Base-by-base conservation (phyloP, 2,888 invertebrate genomes). In the Drosophila tripunctata region DNA sequence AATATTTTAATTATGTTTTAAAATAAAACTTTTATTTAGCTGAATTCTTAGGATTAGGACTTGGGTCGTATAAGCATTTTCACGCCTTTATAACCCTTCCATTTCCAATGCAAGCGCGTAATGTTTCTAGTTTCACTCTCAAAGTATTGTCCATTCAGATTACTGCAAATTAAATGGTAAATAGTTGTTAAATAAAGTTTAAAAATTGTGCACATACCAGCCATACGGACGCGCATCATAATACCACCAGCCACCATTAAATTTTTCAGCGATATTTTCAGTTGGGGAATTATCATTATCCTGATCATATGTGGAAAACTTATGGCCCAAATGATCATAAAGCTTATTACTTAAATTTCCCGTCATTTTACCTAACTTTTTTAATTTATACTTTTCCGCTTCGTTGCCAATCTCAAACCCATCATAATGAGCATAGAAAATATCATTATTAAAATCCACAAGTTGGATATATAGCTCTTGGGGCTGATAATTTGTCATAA, bases 401-500 rank as follows among this genome's bases (percentile, higher is more conserved):
- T 55, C 50, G 6, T 15, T 33, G 0, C 35, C 48, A 36, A 62
- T 38, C 7, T 8, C 7, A 19, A 62, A 55, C n/a, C 48, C 14
- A 31, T 36, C 17, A 7, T 55, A 62, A 12, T 19, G 24, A 3
- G 47, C 47, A 10, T 30, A 38, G 7, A 8, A 15, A 3, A 17
- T 36, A 1, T 5, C 4, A 10, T 48, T 43, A 0, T 44, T 12
- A 7, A 48, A 43, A 4, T 21, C 12, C 2, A 19, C 30, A 15
- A 62, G 3, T 7, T 48, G 47, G 12, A 62, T 50, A 30, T 48
- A 48, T 2, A 55, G 36, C 14, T 62, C 55, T 7, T 62, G 36
- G 2, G 14, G 55, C 7, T 19, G 2, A 21, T 22, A 35, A 4
- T 19, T 33, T 4, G 55, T 55, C n/a, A 62, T 30, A 2, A 5